Conservation (phyloP, 2,797 vertebrate genomes). For the Sphaeramia orbicularis region DNA sequence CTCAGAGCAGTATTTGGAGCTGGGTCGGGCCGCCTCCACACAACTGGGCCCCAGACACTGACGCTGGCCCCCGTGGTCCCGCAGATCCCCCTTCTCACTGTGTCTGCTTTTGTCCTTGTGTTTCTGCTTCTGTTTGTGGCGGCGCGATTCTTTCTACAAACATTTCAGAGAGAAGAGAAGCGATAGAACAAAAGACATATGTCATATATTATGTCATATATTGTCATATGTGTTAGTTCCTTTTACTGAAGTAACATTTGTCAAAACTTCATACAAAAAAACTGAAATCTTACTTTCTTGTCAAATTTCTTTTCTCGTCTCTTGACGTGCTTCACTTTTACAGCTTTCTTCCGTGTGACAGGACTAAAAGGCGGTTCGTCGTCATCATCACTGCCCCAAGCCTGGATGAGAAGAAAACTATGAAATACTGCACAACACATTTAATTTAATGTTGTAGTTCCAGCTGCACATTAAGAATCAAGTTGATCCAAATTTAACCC, state of each 20-base stretch:
- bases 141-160: slow-evolving; percentile 90
- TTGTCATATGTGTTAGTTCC: not conserved
- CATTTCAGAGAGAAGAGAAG: too few relatives aligned
- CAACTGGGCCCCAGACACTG: slow-evolving; percentile 96
- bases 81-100: slow-evolving; percentile 84
- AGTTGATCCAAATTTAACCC: too few relatives aligned
- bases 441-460: too few relatives aligned
- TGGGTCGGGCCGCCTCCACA: slow-evolving; percentile 83
- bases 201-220: too few relatives aligned
- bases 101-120: slow-evolving; percentile 91
- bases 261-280: not conserved
- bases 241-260: not conserved
- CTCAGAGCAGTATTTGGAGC: slow-evolving; percentile 95
- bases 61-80: slow-evolving; percentile 84
- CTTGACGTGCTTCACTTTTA: slow-evolving; percentile 97
- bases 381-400: slow-evolving; percentile 91
- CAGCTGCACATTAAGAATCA: too few relatives aligned
- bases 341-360: slow-evolving; percentile 91
- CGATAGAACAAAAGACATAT: too few relatives aligned
- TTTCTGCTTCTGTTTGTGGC: slow-evolving; percentile 94
- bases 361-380: slow-evolving; percentile 91
- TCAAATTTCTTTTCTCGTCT: slow-evolving; percentile 95
- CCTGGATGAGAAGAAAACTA: slow-evolving; percentile 74
- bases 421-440: too few relatives aligned
- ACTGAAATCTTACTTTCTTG: slow-evolving; percentile 87